Base-by-base conservation (phyloP, 64 coral and sea anemone species). In the Montipora sp. region DNA sequence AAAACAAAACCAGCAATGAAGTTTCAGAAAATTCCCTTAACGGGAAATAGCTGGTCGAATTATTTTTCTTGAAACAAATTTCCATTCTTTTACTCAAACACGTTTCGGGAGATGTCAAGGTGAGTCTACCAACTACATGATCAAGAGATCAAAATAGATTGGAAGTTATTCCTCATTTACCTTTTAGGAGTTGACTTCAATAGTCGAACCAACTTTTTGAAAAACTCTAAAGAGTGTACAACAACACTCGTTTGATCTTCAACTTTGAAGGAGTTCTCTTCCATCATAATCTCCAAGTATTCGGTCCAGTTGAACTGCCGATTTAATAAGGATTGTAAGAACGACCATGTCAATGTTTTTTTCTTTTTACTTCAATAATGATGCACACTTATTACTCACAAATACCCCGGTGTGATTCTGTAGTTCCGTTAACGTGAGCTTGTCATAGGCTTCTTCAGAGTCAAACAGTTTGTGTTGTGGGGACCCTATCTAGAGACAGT, bases 101-200 rank as follows among this genome's bases (percentile, higher is more conserved):
- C 27, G 27, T 36, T 36, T 36, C 1, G 27, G 27, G 27, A 36
- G 27, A 36, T 36, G 27, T 36, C 27, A 36, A 36, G 27, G 27
- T 36, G 27, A 36, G 27, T 36, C 27, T 36, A 36, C 1, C 27
- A 36, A 36, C 27, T 36, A 36, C 27, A 36, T 36, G 27, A 36
- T 36, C 27, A 36, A 36, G 27, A 36, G 27, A 36, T 36, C 27
- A 36, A 36, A 36, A 36, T 36, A 36, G 27, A 36, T 36, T 36
- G 27, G 27, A 36, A 36, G 27, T 36, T 36, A 36, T 1, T 36
- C 27, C 2, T 49, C 10, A 89, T 8, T 13, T 71, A 93, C 91
- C 84, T 87, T 88, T 93, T 93, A 21, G 91, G 83, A 4, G 91
- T 88, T 47, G 50, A 80, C 13, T 67, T 48, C 13, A 93, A 70